Evolutionary conservation across 1,140 invertebrate species (phyloP).

Genomic region (Caenorhabditis remanei): DNA sequence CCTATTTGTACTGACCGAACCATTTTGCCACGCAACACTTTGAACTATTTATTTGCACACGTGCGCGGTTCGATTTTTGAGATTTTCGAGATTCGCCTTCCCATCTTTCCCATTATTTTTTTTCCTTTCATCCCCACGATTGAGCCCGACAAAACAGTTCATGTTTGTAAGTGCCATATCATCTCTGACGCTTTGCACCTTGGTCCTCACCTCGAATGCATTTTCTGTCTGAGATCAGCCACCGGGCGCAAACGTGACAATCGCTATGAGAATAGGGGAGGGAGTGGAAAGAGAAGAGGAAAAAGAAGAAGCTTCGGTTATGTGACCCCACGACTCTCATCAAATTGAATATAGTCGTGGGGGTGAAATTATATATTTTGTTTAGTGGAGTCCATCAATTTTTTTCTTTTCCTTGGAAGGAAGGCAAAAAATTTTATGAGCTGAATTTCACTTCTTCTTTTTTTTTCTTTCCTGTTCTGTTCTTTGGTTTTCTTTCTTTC

Average conservation of each 20-base stretch:
- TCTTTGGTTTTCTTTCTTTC: background rate
- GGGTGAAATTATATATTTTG: background rate
- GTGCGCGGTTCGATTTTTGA: constrained; percentile 47
- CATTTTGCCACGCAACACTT: constrained; percentile 36
- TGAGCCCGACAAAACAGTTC: background rate
- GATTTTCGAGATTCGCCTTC: background rate
- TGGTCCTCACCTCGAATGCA: background rate
- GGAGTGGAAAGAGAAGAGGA: background rate
- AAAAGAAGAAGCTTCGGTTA: constrained; percentile 35
- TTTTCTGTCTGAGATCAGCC: constrained; percentile 41
- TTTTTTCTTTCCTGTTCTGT: background rate
- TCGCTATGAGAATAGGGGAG: constrained; percentile 35
- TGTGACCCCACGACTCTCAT: background rate
- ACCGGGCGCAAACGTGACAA: constrained; percentile 49
- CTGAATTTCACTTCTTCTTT: background rate
- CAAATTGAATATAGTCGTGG: background rate
- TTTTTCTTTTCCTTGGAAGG: background rate
- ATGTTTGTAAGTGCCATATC: background rate
- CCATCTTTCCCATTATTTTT: background rate
- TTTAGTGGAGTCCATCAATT: background rate
- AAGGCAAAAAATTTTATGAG: background rate
- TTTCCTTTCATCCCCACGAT: background rate
- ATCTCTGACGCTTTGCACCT: constrained; percentile 54
- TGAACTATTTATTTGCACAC: constrained; percentile 52
- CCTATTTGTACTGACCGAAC: constrained; percentile 43